Conservation (phyloP, 2,113 vertebrate genomes). For the human (Homo sapiens) region DNA sequence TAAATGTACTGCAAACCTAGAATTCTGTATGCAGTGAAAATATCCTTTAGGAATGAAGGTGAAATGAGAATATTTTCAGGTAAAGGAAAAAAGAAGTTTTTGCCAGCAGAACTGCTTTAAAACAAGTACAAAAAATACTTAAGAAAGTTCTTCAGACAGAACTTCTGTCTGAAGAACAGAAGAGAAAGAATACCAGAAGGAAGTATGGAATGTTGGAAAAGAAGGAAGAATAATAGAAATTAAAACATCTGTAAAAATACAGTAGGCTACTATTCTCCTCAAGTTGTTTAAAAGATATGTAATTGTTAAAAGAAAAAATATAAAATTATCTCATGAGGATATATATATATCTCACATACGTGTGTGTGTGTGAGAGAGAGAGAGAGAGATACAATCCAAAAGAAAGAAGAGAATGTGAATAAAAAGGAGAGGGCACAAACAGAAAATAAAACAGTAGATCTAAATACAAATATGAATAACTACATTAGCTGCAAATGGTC, state of each 20-base stretch:
- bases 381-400: background rate
- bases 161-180: too few relatives aligned
- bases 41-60: background rate
- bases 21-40: background rate
- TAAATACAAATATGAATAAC: background rate
- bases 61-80: conserved; percentile 27
- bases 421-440: background rate
- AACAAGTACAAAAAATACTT: background rate
- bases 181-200: background rate
- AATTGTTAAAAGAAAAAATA: conserved; percentile 6
- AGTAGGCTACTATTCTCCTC: background rate
- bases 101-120: background rate
- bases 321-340: background rate
- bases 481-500: background rate
- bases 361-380: background rate
- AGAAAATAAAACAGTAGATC: background rate
- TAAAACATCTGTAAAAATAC: conserved; percentile 9
- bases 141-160: background rate
- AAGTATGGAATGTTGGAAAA: background rate
- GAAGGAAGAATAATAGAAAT: conserved; percentile 13
- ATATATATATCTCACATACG: background rate
- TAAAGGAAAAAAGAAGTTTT: background rate
- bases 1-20: background rate
- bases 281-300: background rate
- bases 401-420: background rate